Evolutionary conservation across 1,140 invertebrate species (phyloP).

Genomic region (Pachypeltis micranthus): DNA sequence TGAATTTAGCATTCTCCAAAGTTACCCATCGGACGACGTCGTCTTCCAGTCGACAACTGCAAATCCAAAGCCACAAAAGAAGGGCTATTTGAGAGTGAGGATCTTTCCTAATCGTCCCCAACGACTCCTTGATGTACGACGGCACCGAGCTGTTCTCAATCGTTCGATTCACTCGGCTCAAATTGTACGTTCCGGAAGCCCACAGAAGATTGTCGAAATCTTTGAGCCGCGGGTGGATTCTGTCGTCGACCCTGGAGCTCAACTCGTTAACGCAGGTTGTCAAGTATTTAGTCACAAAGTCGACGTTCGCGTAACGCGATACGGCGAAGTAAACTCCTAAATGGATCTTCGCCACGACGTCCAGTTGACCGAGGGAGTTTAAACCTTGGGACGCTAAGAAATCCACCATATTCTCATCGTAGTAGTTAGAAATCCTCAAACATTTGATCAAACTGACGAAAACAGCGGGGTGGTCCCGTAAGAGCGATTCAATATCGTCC

Average conservation of each 20-base stretch:
- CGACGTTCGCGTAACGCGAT: not conserved
- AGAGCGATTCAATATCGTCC: not conserved
- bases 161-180: not conserved
- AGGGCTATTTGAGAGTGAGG: not conserved
- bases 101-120: not conserved
- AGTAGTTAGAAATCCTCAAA: not conserved
- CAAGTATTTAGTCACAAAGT: not conserved
- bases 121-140: not conserved
- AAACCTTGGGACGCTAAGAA: not conserved
- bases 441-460: not conserved
- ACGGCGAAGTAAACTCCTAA: not conserved
- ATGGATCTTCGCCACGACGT: not conserved
- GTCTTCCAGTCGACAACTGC: not conserved
- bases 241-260: not conserved
- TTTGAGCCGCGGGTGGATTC: not conserved
- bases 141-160: not conserved
- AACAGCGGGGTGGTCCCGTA: not conserved
- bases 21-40: not conserved
- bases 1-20: not conserved
- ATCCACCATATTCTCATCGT: not conserved
- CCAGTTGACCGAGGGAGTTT: not conserved
- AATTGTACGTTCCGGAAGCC: not conserved
- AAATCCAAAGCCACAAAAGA: conserved; percentile 3
- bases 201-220: not conserved
- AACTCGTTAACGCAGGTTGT: not conserved